Conservation (phyloP, 2,797 vertebrate genomes). For the Liasis olivaceus region DNA sequence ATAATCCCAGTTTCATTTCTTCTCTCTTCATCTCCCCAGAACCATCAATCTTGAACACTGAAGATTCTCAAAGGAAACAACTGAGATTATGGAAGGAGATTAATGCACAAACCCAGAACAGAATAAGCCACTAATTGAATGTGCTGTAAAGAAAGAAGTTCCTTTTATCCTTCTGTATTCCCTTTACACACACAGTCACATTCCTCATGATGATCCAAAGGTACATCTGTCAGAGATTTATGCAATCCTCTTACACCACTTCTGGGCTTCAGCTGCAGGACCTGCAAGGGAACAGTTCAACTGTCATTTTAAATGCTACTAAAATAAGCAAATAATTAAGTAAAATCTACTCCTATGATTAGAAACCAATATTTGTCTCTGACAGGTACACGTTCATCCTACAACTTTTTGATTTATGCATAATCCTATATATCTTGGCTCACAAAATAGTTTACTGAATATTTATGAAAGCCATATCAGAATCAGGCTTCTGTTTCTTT, state of each 20-base stretch:
- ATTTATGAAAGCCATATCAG: background rate
- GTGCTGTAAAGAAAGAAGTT: constrained; percentile 59
- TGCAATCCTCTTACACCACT: constrained; percentile 84
- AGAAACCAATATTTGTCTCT: background rate
- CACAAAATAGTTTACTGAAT: background rate
- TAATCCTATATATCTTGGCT: background rate
- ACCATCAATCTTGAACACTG: constrained; percentile 66
- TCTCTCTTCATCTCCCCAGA: constrained; percentile 66
- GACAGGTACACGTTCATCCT: background rate
- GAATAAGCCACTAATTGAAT: constrained; percentile 64
- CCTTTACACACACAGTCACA: constrained; percentile 93
- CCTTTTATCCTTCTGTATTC: constrained; percentile 80
- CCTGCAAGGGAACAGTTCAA: constrained; percentile 75
- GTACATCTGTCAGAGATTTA: constrained; percentile 92
- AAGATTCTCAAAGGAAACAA: constrained; percentile 74
- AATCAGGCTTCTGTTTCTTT: background rate
- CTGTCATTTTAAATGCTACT: constrained; percentile 42
- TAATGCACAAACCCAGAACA: constrained; percentile 67
- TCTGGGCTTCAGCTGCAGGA: constrained; percentile 91
- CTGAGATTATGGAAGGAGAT: constrained; percentile 73
- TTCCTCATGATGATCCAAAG: constrained; percentile 95
- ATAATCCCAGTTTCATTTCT: constrained; percentile 63
- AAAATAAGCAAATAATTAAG: background rate
- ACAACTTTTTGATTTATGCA: background rate
- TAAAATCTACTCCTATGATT: background rate